These are phyloP conservation scores for Andrena fulva DNA, from an alignment of 2,888 invertebrate genomes.

Conservation along the genomic window DNA sequence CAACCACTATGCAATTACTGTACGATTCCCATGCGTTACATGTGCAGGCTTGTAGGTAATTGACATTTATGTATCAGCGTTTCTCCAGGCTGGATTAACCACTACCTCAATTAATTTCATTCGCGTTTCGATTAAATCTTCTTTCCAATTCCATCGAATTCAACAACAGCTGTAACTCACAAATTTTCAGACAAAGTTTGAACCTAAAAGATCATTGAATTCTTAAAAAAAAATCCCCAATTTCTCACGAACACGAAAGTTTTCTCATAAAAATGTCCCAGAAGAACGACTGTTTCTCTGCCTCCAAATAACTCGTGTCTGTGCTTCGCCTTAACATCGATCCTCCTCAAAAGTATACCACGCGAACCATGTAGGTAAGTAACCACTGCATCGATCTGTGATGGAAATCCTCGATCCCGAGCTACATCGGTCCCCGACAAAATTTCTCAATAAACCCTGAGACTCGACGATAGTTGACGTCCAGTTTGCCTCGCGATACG, in stretches of 20 bases:
- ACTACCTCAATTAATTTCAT: constrained; percentile 1
- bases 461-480: neutral
- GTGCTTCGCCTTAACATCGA: neutral
- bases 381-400: neutral
- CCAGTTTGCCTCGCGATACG: constrained; percentile 1
- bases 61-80: constrained; percentile 21
- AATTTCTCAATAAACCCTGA: neutral
- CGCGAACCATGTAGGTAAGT: neutral
- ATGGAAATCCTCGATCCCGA: neutral
- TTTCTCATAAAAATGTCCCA: neutral
- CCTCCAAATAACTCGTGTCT: neutral
- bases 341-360: too few species aligned
- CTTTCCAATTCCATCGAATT: neutral
- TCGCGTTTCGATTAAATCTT: neutral
- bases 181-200: neutral
- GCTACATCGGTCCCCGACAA: neutral
- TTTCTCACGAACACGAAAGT: neutral
- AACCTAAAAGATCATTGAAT: neutral
- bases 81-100: constrained; percentile 15
- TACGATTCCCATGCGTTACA: constrained; percentile 28
- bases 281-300: neutral
- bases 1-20: constrained; percentile 16
- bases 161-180: neutral
- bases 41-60: neutral
- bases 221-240: neutral